phyloP scores from a whole-genome alignment of 1,140 invertebrate species.

The Episyrphus balteatus region DNA sequence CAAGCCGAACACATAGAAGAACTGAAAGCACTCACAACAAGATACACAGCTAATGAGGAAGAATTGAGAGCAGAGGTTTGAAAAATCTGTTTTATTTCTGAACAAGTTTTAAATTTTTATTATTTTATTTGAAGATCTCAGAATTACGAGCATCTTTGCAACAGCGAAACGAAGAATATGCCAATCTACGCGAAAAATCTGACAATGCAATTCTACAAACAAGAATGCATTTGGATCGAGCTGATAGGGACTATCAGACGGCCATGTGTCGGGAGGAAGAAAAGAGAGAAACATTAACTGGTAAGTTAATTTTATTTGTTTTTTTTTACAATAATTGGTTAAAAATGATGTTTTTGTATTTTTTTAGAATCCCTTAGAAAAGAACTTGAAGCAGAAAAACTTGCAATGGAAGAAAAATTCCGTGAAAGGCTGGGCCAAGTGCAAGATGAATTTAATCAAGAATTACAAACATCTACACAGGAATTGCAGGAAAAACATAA shows the following conservation, averaged over 20 bases:
- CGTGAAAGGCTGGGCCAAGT: constrained; percentile 29
- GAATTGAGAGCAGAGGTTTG: constrained; percentile 43
- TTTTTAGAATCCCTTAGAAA: constrained; percentile 14
- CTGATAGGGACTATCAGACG: constrained; percentile 39
- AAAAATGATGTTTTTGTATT: background rate
- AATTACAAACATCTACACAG: constrained; percentile 36
- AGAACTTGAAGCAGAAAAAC: constrained; percentile 27
- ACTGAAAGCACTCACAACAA: constrained; percentile 39
- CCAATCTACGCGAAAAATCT: constrained; percentile 26
- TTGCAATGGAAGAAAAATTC: constrained; percentile 35
- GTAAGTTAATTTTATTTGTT: constrained; percentile 2
- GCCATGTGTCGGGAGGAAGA: constrained; percentile 45
- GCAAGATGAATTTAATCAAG: constrained; percentile 33
- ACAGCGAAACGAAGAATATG: constrained; percentile 41
- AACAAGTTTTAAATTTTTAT: background rate
- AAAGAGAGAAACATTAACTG: constrained; percentile 35
- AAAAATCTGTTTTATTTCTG: background rate
- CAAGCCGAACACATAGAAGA: constrained; percentile 40
- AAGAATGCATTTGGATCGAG: constrained; percentile 35
- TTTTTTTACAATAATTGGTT: background rate
- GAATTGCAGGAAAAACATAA: constrained; percentile 44
- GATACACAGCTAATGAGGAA: constrained; percentile 43
- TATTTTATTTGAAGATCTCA: constrained; percentile 38
- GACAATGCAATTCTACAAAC: constrained; percentile 30
- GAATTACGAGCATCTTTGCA: constrained; percentile 42